Conservation (phyloP, 2,113 vertebrate genomes). For the Sigmodon hispidus region DNA sequence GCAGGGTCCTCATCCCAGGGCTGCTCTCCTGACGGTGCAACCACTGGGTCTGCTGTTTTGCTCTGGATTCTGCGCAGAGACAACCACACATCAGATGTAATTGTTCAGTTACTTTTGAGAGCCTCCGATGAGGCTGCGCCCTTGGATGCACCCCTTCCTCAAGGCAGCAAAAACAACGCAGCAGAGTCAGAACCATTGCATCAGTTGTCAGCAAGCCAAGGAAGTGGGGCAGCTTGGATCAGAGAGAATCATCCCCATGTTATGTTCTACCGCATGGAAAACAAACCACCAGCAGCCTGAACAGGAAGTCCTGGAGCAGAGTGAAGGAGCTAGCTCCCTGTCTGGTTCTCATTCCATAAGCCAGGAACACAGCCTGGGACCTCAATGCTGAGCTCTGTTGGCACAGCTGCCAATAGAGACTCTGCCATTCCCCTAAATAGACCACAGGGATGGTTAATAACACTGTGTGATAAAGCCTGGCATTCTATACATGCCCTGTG, state of each 20-base stretch:
- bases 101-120: constrained; percentile 20
- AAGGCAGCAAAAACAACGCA: constrained; percentile 59
- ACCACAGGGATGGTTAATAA: background rate
- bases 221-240: background rate
- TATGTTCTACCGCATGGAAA: background rate
- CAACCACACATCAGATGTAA: background rate
- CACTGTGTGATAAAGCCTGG: background rate
- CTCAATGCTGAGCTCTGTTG: background rate
- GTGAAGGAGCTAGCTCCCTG: background rate
- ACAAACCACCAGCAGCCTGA: background rate
- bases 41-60: background rate
- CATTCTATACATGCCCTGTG: background rate
- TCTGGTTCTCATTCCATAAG: background rate
- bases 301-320: background rate
- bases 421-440: background rate
- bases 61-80: background rate
- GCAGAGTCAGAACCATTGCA: constrained; percentile 34
- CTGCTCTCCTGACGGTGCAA: rapidly evolving
- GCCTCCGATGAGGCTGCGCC: constrained; percentile 45
- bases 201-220: background rate
- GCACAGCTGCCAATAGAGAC: background rate
- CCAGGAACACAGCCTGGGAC: background rate
- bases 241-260: background rate
- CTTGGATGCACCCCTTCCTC: constrained; percentile 55
- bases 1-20: background rate